A percentile compares a stretch with the other conserved stretches of the same genome.
These are phyloP conservation scores for Cinara cedri DNA, from an alignment of 2,888 invertebrate genomes.

Conservation along the genomic window DNA sequence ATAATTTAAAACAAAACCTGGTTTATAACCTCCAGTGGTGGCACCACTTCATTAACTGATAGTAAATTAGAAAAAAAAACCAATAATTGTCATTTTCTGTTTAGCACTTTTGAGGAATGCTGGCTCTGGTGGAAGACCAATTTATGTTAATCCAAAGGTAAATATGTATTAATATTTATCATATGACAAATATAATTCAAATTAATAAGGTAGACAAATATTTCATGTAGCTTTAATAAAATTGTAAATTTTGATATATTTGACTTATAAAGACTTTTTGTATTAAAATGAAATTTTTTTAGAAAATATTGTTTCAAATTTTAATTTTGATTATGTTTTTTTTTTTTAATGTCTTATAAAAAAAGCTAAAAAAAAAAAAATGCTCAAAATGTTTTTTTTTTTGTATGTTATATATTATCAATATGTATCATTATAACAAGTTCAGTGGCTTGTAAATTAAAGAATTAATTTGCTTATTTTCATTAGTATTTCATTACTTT, in stretches of 20 bases:
- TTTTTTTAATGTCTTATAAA: too few species aligned
- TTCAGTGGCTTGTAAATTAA: too few species aligned
- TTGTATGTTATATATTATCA: too few species aligned
- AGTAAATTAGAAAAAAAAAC: neutral
- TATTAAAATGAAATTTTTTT: neutral
- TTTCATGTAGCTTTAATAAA: neutral
- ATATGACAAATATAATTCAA: neutral
- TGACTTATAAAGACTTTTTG: neutral
- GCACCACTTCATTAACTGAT: neutral
- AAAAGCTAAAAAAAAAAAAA: too few species aligned
- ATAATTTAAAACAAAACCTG: too few species aligned
- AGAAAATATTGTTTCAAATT: neutral
- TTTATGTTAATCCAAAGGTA: conserved; percentile 54
- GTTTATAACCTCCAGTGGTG: neutral
- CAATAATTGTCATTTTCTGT: conserved; percentile 12
- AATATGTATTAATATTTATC: neutral
- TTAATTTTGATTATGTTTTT: neutral
- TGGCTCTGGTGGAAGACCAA: conserved; percentile 41
- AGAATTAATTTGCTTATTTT: too few species aligned
- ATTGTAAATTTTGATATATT: neutral
- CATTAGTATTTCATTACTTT: too few species aligned
- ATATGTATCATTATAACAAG: too few species aligned
- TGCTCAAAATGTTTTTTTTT: too few species aligned
- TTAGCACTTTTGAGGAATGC: conserved; percentile 49
- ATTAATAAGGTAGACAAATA: neutral